phyloP scores from a whole-genome alignment of 2,113 vertebrate species.

The Miniopterus natalensis region DNA sequence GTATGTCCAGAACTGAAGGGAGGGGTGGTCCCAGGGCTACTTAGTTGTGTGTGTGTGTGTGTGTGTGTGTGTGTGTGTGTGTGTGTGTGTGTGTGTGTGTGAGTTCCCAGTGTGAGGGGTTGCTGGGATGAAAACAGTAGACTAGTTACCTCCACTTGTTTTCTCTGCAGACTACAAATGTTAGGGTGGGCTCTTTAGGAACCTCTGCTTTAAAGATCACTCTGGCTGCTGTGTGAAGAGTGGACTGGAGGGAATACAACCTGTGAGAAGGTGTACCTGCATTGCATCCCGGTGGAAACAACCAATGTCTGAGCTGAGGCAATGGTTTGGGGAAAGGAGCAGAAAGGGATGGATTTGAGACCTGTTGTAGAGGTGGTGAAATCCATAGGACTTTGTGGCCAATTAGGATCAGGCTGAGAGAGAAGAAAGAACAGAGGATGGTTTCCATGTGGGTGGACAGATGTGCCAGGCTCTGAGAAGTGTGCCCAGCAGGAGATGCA shows the following conservation, averaged over 20 bases:
- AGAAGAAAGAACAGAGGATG: neutral
- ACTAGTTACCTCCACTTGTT: neutral
- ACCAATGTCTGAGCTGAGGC: neutral
- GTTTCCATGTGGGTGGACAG: neutral
- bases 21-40: neutral
- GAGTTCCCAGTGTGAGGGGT: neutral
- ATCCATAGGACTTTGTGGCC: neutral
- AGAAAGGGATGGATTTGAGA: neutral
- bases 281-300: neutral
- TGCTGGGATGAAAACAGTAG: neutral
- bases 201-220: neutral
- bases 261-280: neutral
- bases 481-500: neutral
- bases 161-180: neutral
- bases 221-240: neutral
- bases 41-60: neutral
- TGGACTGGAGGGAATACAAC: neutral
- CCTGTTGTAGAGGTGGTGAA: neutral
- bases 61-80: neutral
- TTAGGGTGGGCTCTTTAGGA: neutral
- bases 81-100: neutral
- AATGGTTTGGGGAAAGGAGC: neutral
- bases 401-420: neutral
- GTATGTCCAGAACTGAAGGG: neutral
- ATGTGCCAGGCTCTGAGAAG: neutral